Evolutionary conservation across 2,888 invertebrate genomes (phyloP), one percentile per base, ranked within the genome.

Genomic region (Cataglyphis livida): DNA sequence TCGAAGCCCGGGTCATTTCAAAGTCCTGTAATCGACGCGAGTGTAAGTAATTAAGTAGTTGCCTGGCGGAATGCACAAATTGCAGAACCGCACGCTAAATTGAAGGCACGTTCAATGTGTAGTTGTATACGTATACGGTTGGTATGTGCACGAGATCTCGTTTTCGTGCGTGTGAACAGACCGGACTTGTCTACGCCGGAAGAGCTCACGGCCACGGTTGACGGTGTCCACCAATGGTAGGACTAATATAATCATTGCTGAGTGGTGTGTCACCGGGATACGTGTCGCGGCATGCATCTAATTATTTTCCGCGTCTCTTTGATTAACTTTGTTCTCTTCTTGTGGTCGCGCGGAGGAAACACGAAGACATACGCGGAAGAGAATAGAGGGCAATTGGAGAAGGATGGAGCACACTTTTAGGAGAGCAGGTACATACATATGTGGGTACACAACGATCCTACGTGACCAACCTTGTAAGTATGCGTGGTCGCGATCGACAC

Each of bases 211-310:
- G 82, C 84, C 81, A 83, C 73, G n/a, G 82, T 78, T 81, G 90
- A 88, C 87, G 89, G 84, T 81, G 86, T 85, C 70, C 65, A 82
- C 68, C 75, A 84, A 86, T 87, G 89, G 86, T 87, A 86, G 51
- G 88, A 87, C 91, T 93, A 92, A 93, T 92, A 89, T 91, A 92
- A 93, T 93, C 91, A 93, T 91, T 92, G 83, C 86, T 85, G 90
- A 93, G 92, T n/a, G 91, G 91, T 91, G 91, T 91, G 83, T 51
- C 74, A 59, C 41, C 41, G 83, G 79, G 74, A 86, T 92, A 93
- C 93, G 92, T 92, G 93, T 92, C 91, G 87, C 83, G 84, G 91
- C 91, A 92, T 92, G 89, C 90, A 90, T 87, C 89, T 87, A 76
- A 51, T 51, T 51, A 51, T 51, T 51, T 51, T 44, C 70, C 59